These are phyloP conservation scores for Chiloscyllium punctatum DNA, from an alignment of 2,797 vertebrate genomes.

Conservation along the genomic window DNA sequence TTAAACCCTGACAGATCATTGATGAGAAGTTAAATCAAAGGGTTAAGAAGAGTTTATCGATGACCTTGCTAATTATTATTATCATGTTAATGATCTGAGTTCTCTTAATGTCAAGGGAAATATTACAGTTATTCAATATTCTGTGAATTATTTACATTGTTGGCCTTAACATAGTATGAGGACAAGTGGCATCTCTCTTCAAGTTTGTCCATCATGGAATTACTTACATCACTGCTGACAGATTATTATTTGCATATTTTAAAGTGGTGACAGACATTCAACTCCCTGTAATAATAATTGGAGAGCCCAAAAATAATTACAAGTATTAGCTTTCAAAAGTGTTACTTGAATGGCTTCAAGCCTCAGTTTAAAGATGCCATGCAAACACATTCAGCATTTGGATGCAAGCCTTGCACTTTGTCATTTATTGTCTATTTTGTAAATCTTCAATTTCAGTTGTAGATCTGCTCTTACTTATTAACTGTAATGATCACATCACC, in stretches of 20 bases:
- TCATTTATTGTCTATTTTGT: neutral
- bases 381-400: neutral
- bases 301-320: neutral
- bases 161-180: too few species aligned
- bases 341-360: neutral
- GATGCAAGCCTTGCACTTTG: neutral
- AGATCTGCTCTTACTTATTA: neutral
- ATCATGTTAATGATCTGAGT: neutral
- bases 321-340: neutral
- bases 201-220: too few species aligned
- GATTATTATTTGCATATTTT: too few species aligned
- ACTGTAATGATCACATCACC: neutral
- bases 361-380: neutral
- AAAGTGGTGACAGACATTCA: neutral
- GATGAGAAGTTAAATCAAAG: neutral
- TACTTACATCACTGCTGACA: too few species aligned
- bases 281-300: neutral
- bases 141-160: too few species aligned
- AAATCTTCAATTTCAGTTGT: neutral
- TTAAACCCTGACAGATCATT: neutral
- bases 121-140: too few species aligned
- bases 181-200: too few species aligned
- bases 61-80: constrained; percentile 1
- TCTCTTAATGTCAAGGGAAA: neutral
- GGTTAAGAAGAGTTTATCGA: neutral